A percentile compares a stretch with the other conserved stretches of the same genome.
Evolutionary conservation across 2,888 invertebrate genomes (phyloP).

Genomic region (Eubasilissa splendida): DNA sequence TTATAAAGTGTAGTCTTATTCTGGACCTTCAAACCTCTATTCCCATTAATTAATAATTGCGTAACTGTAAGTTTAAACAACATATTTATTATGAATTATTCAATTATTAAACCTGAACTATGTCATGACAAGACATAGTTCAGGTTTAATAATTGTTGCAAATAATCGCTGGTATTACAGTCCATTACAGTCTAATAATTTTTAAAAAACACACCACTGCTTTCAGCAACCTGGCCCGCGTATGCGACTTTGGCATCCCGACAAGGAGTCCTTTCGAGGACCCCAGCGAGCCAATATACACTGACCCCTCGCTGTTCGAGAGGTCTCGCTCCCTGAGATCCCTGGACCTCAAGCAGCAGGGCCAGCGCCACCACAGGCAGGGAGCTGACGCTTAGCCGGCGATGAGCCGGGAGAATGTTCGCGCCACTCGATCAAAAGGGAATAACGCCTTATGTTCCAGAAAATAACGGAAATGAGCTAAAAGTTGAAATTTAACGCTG

Average conservation of each 20-base stretch:
- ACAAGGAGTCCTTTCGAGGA: constrained; percentile 78
- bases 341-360: constrained; percentile 68
- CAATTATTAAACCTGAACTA: no score
- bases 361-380: constrained; percentile 47
- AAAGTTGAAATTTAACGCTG: no score
- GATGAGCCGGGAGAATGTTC: background rate
- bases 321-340: constrained; percentile 83
- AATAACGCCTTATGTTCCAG: no score
- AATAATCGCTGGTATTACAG: no score
- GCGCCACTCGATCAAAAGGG: background rate
- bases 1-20: no score
- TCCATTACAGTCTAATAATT: background rate
- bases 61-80: no score
- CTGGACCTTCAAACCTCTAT: no score
- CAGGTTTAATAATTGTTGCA: no score
- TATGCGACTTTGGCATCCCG: constrained; percentile 53
- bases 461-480: no score
- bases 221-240: constrained; percentile 55
- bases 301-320: constrained; percentile 92
- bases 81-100: no score
- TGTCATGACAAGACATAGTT: no score
- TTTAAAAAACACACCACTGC: background rate
- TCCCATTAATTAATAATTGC: no score
- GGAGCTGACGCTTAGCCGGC: constrained; percentile 17
- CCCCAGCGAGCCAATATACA: constrained; percentile 94